Conservation (phyloP, 2,888 invertebrate species). For the Drosophila ezoana region DNA sequence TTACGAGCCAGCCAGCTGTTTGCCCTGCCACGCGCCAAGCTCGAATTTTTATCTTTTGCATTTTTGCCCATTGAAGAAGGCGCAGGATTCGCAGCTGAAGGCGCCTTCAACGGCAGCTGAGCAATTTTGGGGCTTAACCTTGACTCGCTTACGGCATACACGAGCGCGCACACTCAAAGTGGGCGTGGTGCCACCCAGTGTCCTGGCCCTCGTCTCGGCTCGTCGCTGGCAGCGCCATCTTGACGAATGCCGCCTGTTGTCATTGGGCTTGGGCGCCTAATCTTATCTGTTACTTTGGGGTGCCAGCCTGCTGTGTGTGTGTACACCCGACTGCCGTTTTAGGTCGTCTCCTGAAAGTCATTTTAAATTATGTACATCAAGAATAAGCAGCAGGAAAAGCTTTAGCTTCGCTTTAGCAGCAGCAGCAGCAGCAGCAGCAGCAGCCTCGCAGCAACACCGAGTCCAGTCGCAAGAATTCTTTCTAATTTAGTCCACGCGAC, state of each 20-base stretch:
- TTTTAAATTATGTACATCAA: slow-evolving; percentile 77
- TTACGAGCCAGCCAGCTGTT: slow-evolving; percentile 77
- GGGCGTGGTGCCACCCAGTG: slow-evolving; percentile 38
- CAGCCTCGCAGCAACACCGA: slow-evolving; percentile 4
- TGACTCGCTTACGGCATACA: slow-evolving; percentile 69
- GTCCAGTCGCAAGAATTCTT: slow-evolving; percentile 50
- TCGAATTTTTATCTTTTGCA: slow-evolving; percentile 48
- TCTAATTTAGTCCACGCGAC: slow-evolving; percentile 79
- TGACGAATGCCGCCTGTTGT: slow-evolving; percentile 75
- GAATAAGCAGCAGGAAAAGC: slow-evolving; percentile 40
- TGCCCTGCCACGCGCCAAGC: slow-evolving; percentile 39
- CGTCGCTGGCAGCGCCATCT: slow-evolving; percentile 61
- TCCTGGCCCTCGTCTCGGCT: slow-evolving; percentile 1
- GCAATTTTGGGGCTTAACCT: slow-evolving; percentile 76
- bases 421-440: not conserved
- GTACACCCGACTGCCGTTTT: slow-evolving; percentile 33
- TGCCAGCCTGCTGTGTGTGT: slow-evolving; percentile 37
- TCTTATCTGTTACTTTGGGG: slow-evolving; percentile 71
- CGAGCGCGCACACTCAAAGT: slow-evolving; percentile 69
- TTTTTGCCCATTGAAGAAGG: slow-evolving; percentile 25
- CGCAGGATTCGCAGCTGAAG: slow-evolving; percentile 18
- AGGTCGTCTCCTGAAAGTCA: slow-evolving; percentile 78
- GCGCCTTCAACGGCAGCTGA: slow-evolving; percentile 54
- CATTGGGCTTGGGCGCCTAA: slow-evolving; percentile 72
- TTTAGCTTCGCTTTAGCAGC: slow-evolving; percentile 5